These are phyloP conservation scores for Pseudomugil gertrudae DNA, from an alignment of 2,797 vertebrate genomes.

Conservation along the genomic window DNA sequence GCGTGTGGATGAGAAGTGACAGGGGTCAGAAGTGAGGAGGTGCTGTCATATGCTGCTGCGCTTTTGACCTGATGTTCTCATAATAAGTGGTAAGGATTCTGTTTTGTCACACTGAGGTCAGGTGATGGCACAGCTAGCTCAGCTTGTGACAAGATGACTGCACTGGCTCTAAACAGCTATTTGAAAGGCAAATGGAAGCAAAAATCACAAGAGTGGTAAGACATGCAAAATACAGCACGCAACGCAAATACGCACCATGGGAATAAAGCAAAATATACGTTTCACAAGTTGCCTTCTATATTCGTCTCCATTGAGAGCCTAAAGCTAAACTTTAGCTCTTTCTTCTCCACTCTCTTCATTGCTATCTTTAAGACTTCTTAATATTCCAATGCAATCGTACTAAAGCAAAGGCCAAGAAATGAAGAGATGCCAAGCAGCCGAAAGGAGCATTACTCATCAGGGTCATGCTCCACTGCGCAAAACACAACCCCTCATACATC, in stretches of 20 bases:
- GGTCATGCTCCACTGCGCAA: conserved; percentile 95
- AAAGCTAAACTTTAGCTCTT: conserved; percentile 42
- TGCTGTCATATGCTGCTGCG: conserved; percentile 73
- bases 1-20: conserved; percentile 78
- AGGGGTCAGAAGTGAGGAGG: conserved; percentile 76
- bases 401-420: conserved; percentile 86
- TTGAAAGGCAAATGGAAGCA: conserved; percentile 16
- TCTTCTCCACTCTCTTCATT: conserved; percentile 23
- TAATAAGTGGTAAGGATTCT: conserved; percentile 81
- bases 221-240: conserved; percentile 15
- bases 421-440: conserved; percentile 87
- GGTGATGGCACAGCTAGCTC: conserved; percentile 64
- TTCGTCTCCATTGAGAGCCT: conserved; percentile 48
- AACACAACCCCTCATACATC: conserved; percentile 99
- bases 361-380: conserved; percentile 78
- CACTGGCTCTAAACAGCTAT: conserved; percentile 49
- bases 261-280: conserved; percentile 43
- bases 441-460: conserved; percentile 94
- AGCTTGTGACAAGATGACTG: conserved; percentile 46
- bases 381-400: conserved; percentile 90
- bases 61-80: conserved; percentile 79
- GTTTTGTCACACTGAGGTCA: conserved; percentile 77
- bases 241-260: conserved; percentile 34
- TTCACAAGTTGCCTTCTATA: conserved; percentile 45
- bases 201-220: conserved; percentile 16